A percentile compares a stretch with the other conserved stretches of the same genome.
These are phyloP conservation scores for Aegotheles bennettii DNA, from an alignment of 2,113 vertebrate species.

Conservation along the genomic window DNA sequence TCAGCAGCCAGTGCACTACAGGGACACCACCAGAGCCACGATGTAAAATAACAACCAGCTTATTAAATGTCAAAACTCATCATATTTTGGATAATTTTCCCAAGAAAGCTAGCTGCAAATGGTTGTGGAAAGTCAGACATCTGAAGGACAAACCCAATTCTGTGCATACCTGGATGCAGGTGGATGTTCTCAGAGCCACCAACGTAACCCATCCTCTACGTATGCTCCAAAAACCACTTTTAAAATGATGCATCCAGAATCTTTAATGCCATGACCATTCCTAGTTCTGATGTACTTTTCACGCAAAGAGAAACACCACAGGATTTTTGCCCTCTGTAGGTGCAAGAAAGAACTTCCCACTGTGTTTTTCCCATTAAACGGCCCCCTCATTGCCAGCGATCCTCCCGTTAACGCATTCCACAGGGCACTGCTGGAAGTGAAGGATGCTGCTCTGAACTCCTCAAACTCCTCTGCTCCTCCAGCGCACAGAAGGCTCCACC, in stretches of 20 bases:
- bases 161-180: rapidly evolving
- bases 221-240: rapidly evolving
- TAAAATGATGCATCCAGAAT: rapidly evolving
- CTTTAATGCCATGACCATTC: not conserved
- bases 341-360: not conserved
- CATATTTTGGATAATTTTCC: rapidly evolving
- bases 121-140: rapidly evolving
- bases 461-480: not conserved
- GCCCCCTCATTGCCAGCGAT: rapidly evolving
- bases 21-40: rapidly evolving
- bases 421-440: rapidly evolving
- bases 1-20: rapidly evolving
- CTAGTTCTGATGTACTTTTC: not conserved
- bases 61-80: not conserved
- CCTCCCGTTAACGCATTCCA: rapidly evolving
- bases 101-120: rapidly evolving
- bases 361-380: rapidly evolving
- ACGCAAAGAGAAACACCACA: not conserved
- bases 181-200: not conserved
- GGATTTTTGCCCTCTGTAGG: not conserved
- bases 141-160: not conserved
- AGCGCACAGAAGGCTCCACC: constrained; percentile 17
- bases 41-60: rapidly evolving
- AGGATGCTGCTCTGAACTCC: rapidly evolving
- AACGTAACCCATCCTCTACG: rapidly evolving